Evolutionary conservation across 92 coral and sea anemone species (phyloP).

Genomic region (Palythoa grandis): DNA sequence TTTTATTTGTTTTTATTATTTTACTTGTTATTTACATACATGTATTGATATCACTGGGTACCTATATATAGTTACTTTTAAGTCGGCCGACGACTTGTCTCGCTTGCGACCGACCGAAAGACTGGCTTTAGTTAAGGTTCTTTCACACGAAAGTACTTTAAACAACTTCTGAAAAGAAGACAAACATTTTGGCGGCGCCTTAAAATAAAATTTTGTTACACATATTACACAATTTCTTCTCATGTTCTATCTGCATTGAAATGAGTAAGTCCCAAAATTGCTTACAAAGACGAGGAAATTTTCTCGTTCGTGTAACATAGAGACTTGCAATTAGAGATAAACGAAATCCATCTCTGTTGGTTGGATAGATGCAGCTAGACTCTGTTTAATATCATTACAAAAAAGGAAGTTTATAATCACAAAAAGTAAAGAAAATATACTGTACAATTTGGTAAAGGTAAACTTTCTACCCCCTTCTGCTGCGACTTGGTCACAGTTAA

Average conservation of each 20-base stretch:
- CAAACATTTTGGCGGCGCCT: conserved; percentile 1
- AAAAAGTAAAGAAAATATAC: not conserved
- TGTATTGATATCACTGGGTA: not conserved
- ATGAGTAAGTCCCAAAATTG: not conserved
- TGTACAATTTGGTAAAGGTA: not conserved
- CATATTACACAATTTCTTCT: not conserved
- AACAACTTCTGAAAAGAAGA: conserved; percentile 45
- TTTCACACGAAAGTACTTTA: conserved; percentile 44
- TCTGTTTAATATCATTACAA: not conserved
- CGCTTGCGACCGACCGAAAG: not conserved
- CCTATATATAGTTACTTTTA: not conserved
- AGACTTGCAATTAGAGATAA: not conserved
- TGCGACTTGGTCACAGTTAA: not conserved
- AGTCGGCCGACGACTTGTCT: not conserved
- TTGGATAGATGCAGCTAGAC: no score
- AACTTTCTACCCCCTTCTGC: not conserved
- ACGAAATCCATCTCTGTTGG: not conserved
- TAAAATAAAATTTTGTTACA: conserved; percentile 1
- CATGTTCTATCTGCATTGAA: not conserved
- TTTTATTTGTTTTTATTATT: not conserved
- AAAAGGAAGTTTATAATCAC: not conserved
- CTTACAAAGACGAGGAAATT: not conserved
- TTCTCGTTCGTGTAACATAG: not conserved
- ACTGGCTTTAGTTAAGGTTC: not conserved
- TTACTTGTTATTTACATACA: conserved; percentile 16